Base-by-base conservation (phyloP, 2,113 vertebrate genomes). In the Laticauda laticaudata region DNA sequence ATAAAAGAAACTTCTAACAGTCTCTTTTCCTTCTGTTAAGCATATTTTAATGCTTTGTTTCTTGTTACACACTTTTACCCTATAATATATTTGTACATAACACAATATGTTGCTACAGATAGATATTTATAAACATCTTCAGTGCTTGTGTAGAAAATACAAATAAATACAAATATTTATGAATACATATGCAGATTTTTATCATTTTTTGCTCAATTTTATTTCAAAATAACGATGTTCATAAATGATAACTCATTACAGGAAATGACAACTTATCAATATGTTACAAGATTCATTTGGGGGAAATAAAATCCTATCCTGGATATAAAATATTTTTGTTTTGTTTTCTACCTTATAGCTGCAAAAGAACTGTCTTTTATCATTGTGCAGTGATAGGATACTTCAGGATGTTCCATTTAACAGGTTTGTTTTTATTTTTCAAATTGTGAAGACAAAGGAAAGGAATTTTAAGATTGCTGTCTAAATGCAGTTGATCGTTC, bases 351-450 rank as follows among this genome's bases (percentile, higher is more conserved):
- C 4, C 94, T 94, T 81, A 45, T 75, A 99, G 99, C 97, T 99
- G 96, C 99, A 99, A 96, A 99, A 99, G 97, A 99, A 99, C 95
- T 99, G 99, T 95, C 98, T 99, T 90, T 98, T 99, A 95, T 99
- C 99, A 93, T 98, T 99, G 51, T 99, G 99, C 98, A 99, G 99
- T 94, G 99, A 99, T 95, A 98, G 99, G 93, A 99, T 99, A 93
- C 97, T 99, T 96, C 99, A 99, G 93, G 99, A 99, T 96, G 99
- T 99, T 95, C 99, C 99, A 26, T 99, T 99, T 97, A 99, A 99
- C 98, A 99, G 99, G 99, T 98, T 96, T 96, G 97, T 98, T 90
- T 61, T 94, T 81, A 61, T 54, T 10, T n/a, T 45, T 48, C 90
- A 43, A 85, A 89, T 90, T 95, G 69, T 15, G 24, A 21, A 89